Conservation (phyloP, 2,888 invertebrate species). For the Myopa testacea region DNA sequence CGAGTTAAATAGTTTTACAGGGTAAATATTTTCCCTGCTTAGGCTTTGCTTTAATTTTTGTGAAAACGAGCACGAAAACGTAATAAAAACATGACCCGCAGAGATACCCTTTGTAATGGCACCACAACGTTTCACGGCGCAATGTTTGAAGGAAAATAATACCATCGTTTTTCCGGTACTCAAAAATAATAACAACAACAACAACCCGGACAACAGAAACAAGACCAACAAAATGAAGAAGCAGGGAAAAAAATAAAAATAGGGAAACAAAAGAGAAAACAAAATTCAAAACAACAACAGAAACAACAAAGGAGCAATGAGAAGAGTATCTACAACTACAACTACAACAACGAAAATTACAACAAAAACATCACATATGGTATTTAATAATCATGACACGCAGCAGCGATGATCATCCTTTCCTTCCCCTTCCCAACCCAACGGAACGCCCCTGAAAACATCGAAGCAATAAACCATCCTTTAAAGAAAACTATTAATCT, state of each 20-base stretch:
- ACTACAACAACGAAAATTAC: neutral
- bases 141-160: too few species aligned
- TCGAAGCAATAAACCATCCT: too few species aligned
- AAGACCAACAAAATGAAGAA: neutral
- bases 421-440: too few species aligned
- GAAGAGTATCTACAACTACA: neutral
- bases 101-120: conserved; percentile 22
- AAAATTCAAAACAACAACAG: neutral
- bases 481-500: neutral
- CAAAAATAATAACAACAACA: too few species aligned
- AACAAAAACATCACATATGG: neutral
- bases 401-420: neutral
- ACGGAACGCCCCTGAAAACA: too few species aligned
- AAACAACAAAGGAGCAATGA: neutral
- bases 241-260: too few species aligned
- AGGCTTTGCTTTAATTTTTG: neutral
- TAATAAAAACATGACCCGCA: conserved; percentile 36
- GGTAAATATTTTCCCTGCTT: conserved; percentile 7
- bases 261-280: too few species aligned
- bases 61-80: conserved; percentile 26
- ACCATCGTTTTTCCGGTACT: too few species aligned
- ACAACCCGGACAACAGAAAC: too few species aligned
- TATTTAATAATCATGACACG: conserved; percentile 3
- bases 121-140: neutral
- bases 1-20: neutral